Evolutionary conservation across 2,113 vertebrate species (phyloP), one percentile per base, ranked within the genome.

Genomic region (Corydoras maculifer): DNA sequence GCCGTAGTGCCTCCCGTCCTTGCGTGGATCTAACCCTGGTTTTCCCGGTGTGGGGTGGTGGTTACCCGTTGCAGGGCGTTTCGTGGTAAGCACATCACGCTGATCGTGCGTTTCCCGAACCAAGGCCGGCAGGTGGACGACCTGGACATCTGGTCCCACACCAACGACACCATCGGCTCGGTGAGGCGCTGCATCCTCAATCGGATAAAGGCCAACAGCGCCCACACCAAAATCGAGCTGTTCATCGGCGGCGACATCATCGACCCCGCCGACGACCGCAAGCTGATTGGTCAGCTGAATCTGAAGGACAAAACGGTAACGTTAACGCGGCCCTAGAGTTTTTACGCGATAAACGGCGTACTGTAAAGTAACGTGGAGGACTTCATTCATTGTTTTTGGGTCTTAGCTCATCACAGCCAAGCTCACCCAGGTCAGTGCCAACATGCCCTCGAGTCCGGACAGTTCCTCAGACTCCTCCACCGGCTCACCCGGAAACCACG

Each of bases 371-470:
- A 25, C 18, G 18, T 25, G 18, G 18, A 25, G 18, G 18, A 25
- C 18, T 25, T 25, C 1, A 25, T 29, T 10, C 50, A 1, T 60
- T 32, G 4, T 35, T 3, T 65, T 31, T 25, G 0, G 13, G 35
- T 10, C 5, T 18, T 50, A 98, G 97, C 86, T 99, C 84, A 99
- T 99, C 82, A 99, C 97, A 9, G 97, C 97, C 80, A 99, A 99
- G 88, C 92, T 99, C 81, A 99, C 97, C 59, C 97, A 98, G 86
- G 95, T 98, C 88, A 98, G 96, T 88, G 93, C 96, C 86, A 99
- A 99, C 86, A 98, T 98, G 95, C 97, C 97, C 85, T 99, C 97
- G 79, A 99, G 97, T 81, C 97, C 97, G 76, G 97, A 99, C 87
- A 98, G 96, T 83, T 98, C 95, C 73, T 99, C 97, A 68, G 97